Base-by-base conservation (phyloP, 2,888 invertebrate species). In the Tinea semifulvella region DNA sequence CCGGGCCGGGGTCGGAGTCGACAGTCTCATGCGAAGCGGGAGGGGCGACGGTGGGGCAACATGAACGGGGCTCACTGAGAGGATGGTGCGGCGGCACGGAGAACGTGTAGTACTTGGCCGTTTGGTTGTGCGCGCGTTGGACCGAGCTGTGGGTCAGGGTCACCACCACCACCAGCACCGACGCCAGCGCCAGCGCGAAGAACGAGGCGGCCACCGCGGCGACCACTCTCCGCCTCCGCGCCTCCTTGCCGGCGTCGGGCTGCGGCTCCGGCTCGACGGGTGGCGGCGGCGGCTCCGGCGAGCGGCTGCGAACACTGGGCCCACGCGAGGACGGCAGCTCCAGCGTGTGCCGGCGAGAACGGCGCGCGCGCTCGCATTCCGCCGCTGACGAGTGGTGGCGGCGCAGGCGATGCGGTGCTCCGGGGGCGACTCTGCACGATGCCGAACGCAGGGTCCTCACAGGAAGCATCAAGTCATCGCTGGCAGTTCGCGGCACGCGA, bases 161-260 rank as follows among this genome's bases (percentile, higher is more conserved):
- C 58, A 91, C 85, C 61, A 91, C 85, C 62, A 92, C 90, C 58
- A 88, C 89, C 59, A 90, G 85, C 51, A 91, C 85, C 57, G 90
- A 88, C 48, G 90, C 87, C 57, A 87, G 82, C 53, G 88, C 85
- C 57, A 91, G 82, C 65, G 90, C 88, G 68, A 89, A 74, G 73
- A 90, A 90, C 25, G 88, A 88, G 25, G 85, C 88, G 52, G 89
- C 84, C 48, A 91, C 86, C 56, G 88, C 85, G 57, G 86, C 87
- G 43, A 89, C 88, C 53, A 90, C 86, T 53, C 86, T 85, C 47
- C 87, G 86, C 50, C 90, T 82, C 49, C 88, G 83, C 42, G 87
- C 85, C 56, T 88, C 87, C 58, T 87, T 86, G 26, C 66, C 69
- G 28, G 68, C 48, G 51, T 82, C 76, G 46, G 84, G 82, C 50